Evolutionary conservation across 2,888 invertebrate species (phyloP).

Genomic region (Lasioglossum zephyrum): DNA sequence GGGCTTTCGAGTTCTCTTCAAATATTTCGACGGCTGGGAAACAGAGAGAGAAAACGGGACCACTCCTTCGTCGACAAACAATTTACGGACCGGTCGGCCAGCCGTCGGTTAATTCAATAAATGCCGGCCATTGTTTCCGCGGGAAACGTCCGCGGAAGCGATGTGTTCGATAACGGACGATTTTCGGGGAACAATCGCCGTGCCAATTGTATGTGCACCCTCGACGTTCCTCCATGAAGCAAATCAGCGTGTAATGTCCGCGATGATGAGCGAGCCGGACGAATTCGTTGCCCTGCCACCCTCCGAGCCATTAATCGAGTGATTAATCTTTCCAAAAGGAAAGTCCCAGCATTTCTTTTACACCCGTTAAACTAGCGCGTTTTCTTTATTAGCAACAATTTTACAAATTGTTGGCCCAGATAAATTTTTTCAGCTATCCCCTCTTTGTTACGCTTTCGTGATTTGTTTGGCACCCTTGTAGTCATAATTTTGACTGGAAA

Average conservation of each 20-base stretch:
- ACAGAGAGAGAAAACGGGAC: neutral
- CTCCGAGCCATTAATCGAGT: neutral
- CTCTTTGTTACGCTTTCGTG: neutral
- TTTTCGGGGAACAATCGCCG: neutral
- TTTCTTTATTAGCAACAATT: neutral
- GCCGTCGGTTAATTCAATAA: neutral
- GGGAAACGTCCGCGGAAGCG: neutral
- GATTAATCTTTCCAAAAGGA: neutral
- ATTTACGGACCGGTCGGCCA: neutral
- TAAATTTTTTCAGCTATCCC: neutral
- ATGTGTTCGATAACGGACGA: neutral
- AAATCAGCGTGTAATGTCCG: neutral
- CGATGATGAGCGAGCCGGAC: neutral
- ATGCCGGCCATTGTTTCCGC: slow-evolving; percentile 11
- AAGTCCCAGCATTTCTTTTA: neutral
- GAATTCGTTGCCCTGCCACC: neutral
- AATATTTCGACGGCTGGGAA: slow-evolving; percentile 34
- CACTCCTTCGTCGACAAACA: slow-evolving; percentile 40
- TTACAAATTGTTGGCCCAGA: neutral
- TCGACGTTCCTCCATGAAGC: neutral
- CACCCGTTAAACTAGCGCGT: neutral
- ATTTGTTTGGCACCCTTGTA: neutral
- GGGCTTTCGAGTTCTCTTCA: slow-evolving; percentile 50
- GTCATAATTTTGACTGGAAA: neutral
- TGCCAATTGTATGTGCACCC: neutral